A percentile compares a stretch with the other conserved stretches of the same genome.
phyloP scores from a whole-genome alignment of 2,797 vertebrate genomes.

The Fistularia tabacaria region DNA sequence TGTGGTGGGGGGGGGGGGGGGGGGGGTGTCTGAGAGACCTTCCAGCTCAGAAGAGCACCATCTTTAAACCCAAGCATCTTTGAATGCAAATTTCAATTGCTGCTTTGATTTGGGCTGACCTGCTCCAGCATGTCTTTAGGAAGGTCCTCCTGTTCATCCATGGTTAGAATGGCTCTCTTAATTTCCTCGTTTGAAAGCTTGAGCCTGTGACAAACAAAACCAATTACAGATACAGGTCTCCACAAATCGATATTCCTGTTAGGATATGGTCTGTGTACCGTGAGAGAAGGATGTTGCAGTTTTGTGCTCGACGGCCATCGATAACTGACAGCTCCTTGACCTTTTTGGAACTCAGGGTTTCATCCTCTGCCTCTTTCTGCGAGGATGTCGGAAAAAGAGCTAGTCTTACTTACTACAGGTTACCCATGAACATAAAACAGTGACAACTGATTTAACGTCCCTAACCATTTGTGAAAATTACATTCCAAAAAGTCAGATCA shows the following conservation, averaged over 20 bases:
- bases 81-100: background rate
- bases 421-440: no score
- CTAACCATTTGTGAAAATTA: no score
- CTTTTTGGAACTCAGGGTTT: conserved; percentile 88
- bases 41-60: no score
- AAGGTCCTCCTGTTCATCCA: conserved; percentile 98
- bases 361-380: conserved; percentile 90
- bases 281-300: conserved; percentile 98
- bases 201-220: conserved; percentile 74
- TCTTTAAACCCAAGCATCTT: no score
- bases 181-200: conserved; percentile 98
- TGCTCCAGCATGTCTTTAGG: conserved; percentile 99
- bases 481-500: background rate
- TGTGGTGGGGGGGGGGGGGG: no score
- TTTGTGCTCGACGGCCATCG: conserved; percentile 94
- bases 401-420: background rate
- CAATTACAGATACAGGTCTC: background rate
- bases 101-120: conserved; percentile 64
- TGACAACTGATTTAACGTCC: no score
- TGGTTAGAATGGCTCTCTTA: conserved; percentile 93
- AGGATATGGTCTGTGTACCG: conserved; percentile 61
- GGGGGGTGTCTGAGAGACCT: no score
- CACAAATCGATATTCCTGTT: conserved; percentile 1
- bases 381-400: background rate
- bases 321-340: conserved; percentile 98